phyloP scores from a whole-genome alignment of 1,140 invertebrate species.

The Microplitis demolitor region DNA sequence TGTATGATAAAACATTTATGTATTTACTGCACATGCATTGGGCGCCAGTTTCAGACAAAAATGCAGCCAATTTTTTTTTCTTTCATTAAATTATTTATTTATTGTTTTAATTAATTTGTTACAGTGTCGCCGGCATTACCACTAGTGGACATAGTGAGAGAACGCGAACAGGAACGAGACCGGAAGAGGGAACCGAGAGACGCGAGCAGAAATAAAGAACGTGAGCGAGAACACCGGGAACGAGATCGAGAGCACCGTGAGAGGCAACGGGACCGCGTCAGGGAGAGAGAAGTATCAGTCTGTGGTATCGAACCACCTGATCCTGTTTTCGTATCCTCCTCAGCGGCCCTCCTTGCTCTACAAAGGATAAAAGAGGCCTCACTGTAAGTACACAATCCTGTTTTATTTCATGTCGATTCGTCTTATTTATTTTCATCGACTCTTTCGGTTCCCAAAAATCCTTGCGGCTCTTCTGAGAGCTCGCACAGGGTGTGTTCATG shows the following conservation, averaged over 20 bases:
- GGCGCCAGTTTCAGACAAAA: neutral
- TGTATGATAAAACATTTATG: no score
- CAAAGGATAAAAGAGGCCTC: constrained; percentile 66
- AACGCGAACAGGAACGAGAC: constrained; percentile 36
- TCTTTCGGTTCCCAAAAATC: no score
- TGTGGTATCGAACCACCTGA: constrained; percentile 56
- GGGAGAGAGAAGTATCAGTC: constrained; percentile 50
- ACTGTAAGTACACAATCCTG: constrained; percentile 55
- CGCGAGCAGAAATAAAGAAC: constrained; percentile 19
- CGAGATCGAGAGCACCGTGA: constrained; percentile 44
- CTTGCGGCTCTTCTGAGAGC: no score
- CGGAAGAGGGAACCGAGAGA: constrained; percentile 40
- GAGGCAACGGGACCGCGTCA: constrained; percentile 44
- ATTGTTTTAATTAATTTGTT: constrained; percentile 22
- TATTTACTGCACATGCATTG: no score
- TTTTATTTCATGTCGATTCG: neutral
- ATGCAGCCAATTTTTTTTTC: neutral
- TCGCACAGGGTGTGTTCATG: no score
- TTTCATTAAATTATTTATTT: neutral
- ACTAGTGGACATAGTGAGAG: constrained; percentile 35
- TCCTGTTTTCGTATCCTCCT: constrained; percentile 57
- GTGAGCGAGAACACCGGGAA: constrained; percentile 37
- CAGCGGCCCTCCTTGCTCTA: constrained; percentile 61
- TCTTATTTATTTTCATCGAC: no score
- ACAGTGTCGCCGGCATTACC: constrained; percentile 40